Evolutionary conservation across 1,140 invertebrate genomes (phyloP).

Genomic region (Drosophila albomicans): DNA sequence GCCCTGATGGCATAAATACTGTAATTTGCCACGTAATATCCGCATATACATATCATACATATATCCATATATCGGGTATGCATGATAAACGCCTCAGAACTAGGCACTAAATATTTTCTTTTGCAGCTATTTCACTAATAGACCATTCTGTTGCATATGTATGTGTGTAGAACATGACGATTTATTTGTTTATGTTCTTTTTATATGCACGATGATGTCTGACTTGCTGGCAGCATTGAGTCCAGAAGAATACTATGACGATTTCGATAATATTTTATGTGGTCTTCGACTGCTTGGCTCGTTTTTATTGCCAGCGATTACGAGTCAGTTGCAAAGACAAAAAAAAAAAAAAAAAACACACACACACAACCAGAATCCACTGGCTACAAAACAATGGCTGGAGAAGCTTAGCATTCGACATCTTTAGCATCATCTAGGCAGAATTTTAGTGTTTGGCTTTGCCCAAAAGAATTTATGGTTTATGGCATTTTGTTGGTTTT

Average conservation of each 20-base stretch:
- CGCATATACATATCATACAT: neutral
- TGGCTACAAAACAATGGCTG: constrained; percentile 43
- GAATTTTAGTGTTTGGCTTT: constrained; percentile 66
- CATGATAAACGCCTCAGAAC: constrained; percentile 65
- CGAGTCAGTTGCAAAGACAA: constrained; percentile 49
- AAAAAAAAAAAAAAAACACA: constrained; percentile 2
- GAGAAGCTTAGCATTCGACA: constrained; percentile 23
- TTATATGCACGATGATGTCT: constrained; percentile 52
- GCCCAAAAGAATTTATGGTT: constrained; percentile 71
- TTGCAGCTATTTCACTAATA: constrained; percentile 64
- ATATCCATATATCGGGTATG: constrained; percentile 9
- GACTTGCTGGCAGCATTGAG: constrained; percentile 23
- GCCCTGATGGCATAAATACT: constrained; percentile 12
- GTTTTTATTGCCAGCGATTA: constrained; percentile 73
- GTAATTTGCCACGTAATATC: constrained; percentile 48
- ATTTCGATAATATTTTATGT: constrained; percentile 81
- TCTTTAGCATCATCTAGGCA: constrained; percentile 23
- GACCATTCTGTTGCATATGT: constrained; percentile 45
- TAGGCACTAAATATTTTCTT: constrained; percentile 55
- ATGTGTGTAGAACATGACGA: constrained; percentile 43
- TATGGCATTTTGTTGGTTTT: constrained; percentile 74
- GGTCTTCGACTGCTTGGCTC: constrained; percentile 43
- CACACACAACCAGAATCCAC: constrained; percentile 39
- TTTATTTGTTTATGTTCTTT: constrained; percentile 70
- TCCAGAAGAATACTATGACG: constrained; percentile 43